A percentile compares a stretch with the other conserved stretches of the same genome.
Evolutionary conservation across 2,113 vertebrate species (phyloP).

Genomic region (Astur gentilis): DNA sequence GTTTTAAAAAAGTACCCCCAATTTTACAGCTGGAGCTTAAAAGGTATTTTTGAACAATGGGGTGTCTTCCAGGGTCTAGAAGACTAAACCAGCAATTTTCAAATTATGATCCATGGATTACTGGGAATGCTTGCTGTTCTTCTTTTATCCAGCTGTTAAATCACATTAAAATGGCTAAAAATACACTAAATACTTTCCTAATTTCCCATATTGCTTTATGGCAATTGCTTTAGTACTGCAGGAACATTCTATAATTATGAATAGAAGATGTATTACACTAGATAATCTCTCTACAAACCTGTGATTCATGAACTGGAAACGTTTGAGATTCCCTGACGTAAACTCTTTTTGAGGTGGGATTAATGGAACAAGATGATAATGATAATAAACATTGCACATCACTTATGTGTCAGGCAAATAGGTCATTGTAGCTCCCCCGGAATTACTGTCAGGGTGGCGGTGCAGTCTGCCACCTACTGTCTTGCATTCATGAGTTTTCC

Average conservation of each 20-base stretch:
- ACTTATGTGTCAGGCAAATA: background rate
- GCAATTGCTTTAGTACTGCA: background rate
- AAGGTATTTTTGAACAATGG: background rate
- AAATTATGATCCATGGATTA: slow-evolving; percentile 28
- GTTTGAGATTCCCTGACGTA: background rate
- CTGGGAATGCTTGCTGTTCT: background rate
- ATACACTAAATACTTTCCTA: slow-evolving; percentile 24
- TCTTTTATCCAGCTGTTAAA: slow-evolving; percentile 13
- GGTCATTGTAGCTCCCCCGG: background rate
- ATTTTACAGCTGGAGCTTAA: slow-evolving; percentile 7
- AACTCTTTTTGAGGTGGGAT: background rate
- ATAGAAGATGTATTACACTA: background rate
- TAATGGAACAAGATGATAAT: background rate
- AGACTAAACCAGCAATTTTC: slow-evolving; percentile 44
- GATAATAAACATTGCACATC: background rate
- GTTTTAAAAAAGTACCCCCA: background rate
- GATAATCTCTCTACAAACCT: background rate
- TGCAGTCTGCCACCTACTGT: slow-evolving; percentile 27
- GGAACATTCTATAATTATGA: background rate
- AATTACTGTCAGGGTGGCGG: background rate
- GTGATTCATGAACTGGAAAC: background rate
- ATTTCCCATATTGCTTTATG: slow-evolving; percentile 33
- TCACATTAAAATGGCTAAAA: slow-evolving; percentile 38
- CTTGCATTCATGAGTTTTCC: background rate
- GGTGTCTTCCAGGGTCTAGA: background rate